A percentile compares a stretch with the other conserved stretches of the same genome.
Evolutionary conservation across 2,888 invertebrate species (phyloP).

Genomic region (Ophion slaviceki): DNA sequence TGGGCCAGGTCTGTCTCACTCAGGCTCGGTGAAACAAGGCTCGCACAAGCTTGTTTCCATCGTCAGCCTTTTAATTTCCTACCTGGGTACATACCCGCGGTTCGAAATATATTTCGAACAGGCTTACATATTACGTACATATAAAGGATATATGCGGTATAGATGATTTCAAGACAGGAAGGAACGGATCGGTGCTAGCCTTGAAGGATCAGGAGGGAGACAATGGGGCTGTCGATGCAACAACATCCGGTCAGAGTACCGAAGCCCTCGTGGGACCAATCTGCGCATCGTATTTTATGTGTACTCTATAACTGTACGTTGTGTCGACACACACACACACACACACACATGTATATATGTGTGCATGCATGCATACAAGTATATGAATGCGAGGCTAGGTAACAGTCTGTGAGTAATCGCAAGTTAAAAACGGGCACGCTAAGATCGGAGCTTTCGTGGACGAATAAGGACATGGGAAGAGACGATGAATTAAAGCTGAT

Average conservation of each 20-base stretch:
- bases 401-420: constrained; percentile 24
- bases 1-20: too few relatives aligned
- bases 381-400: neutral
- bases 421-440: constrained; percentile 3
- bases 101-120: too few relatives aligned
- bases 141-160: neutral
- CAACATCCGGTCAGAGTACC: constrained; percentile 68
- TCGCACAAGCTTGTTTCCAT: too few relatives aligned
- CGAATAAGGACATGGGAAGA: constrained; percentile 32
- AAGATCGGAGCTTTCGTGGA: constrained; percentile 22
- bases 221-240: constrained; percentile 72
- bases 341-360: too few relatives aligned
- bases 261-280: constrained; percentile 39
- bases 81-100: too few relatives aligned
- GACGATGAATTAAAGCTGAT: neutral
- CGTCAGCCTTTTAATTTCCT: too few relatives aligned
- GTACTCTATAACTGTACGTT: neutral
- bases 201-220: constrained; percentile 67
- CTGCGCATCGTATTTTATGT: constrained; percentile 21
- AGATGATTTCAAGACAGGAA: constrained; percentile 64
- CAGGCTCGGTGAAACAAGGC: too few relatives aligned
- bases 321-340: too few relatives aligned
- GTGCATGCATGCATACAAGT: too few relatives aligned
- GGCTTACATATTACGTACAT: too few relatives aligned
- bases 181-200: constrained; percentile 71